Evolutionary conservation across 2,888 invertebrate species (phyloP), one percentile per base, ranked within the genome.

Genomic region (Nasonovia ribisnigri): DNA sequence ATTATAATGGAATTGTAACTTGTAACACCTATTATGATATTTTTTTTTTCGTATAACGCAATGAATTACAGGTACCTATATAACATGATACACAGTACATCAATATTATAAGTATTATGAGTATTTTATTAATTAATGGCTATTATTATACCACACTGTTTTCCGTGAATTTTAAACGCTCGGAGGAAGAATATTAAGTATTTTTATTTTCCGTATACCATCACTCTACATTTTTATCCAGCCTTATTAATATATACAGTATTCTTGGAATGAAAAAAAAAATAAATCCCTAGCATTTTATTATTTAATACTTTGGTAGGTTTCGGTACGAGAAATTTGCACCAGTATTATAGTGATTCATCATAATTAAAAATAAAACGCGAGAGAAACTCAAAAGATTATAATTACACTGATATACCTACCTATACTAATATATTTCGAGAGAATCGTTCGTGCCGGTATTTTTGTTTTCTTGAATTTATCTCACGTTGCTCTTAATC

Each of bases 321-420:
- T 42, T 54, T 84, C 51, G 84, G 51, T n/a, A 43, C 43, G 84
- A 84, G 51, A 29, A 84, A 84, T n/a, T 42, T n/a, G 26, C n/a
- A 10, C 57, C 84, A 24, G 51, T 77, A 77, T 29, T 29, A 60
- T 77, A 77, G 77, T n/a, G 86, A 86, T 91, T 91, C 43, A 20
- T 57, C 86, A 46, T 84, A 86, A 57, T 91, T 91, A 86, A 91
- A 91, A 86, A 57, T 48, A 46, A 86, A 91, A 86, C 84, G 46
- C 91, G 3, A 5, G 13, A 91, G 24, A 11, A 46, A 46, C 57
- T 57, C 46, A 16, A 36, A 46, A 91, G 43, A 84, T 91, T 91
- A 77, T 77, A 84, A 91, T 54, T 91, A 54, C 16, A 57, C n/a
- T 26, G 86, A 86, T 86, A 57, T 91, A 91, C 8, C 8, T 91